A percentile compares a stretch with the other conserved stretches of the same genome.
These are phyloP conservation scores for Melitaea athalia DNA, from an alignment of 2,888 invertebrate genomes.

Conservation along the genomic window DNA sequence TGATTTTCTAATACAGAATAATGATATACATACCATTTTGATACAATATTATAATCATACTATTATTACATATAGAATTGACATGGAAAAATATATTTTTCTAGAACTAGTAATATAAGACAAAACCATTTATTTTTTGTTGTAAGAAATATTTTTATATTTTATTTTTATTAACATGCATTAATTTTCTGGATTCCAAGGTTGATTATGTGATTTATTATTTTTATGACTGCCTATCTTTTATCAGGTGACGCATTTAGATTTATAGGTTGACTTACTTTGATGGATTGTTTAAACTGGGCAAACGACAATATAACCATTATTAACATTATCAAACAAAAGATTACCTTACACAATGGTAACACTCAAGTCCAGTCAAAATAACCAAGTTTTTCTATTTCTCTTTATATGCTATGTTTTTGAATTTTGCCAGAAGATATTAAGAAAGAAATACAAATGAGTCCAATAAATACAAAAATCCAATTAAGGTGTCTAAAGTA, in stretches of 20 bases:
- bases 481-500: no score
- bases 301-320: no score
- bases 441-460: no score
- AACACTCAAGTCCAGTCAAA: no score
- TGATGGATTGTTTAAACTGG: no score
- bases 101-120: constrained; percentile 12
- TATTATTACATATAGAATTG: neutral
- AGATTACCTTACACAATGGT: no score
- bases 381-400: no score
- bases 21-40: neutral
- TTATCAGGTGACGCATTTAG: constrained; percentile 5
- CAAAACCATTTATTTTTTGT: neutral
- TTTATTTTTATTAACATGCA: neutral
- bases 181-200: neutral
- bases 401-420: no score
- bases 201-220: constrained; percentile 2
- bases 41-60: neutral
- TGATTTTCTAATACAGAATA: no score
- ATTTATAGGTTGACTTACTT: neutral
- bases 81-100: constrained; percentile 22
- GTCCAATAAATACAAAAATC: no score
- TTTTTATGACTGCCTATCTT: constrained; percentile 7
- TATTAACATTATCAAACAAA: no score
- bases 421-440: no score
- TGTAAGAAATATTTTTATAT: constrained; percentile 1